Percentiles rank a stretch among this genome's conserved stretches.
phyloP scores from a whole-genome alignment of 2,113 vertebrate species.

The Sarotherodon lohbergeri region DNA sequence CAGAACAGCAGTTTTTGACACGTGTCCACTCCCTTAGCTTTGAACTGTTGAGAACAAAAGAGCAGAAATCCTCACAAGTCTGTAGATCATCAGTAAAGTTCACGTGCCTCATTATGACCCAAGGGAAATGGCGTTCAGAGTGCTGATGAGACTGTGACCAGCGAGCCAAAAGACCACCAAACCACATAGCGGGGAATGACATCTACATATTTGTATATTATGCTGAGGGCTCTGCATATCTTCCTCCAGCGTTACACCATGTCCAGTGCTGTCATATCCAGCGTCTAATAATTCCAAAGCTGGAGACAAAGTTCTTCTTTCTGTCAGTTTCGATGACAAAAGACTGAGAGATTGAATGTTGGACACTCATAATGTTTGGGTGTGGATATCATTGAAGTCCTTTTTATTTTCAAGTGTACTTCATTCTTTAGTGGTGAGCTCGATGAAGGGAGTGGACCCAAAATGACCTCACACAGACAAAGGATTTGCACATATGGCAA shows the following conservation, averaged over 20 bases:
- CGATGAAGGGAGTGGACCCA: constrained; percentile 28
- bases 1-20: not conserved
- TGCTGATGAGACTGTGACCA: not conserved
- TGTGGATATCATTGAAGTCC: constrained; percentile 28
- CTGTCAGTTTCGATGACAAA: constrained; percentile 2
- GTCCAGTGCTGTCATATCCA: not conserved
- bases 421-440: constrained; percentile 59
- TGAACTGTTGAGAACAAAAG: constrained; percentile 23
- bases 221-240: not conserved
- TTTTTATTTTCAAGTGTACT: constrained; percentile 31
- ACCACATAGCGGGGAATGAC: not conserved
- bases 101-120: not conserved
- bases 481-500: not conserved
- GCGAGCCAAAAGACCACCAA: not conserved
- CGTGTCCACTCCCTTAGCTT: not conserved
- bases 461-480: constrained; percentile 41
- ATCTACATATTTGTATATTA: not conserved
- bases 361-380: constrained; percentile 16
- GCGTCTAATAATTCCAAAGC: not conserved
- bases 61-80: not conserved
- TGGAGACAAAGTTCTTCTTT: not conserved
- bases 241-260: not conserved
- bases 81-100: constrained; percentile 12
- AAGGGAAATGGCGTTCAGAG: not conserved
- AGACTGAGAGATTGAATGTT: constrained; percentile 7